Percentiles rank a stretch among this genome's conserved stretches.
phyloP scores from a whole-genome alignment of 2,797 vertebrate genomes.

The Xiphorhynchus erythropygius region DNA sequence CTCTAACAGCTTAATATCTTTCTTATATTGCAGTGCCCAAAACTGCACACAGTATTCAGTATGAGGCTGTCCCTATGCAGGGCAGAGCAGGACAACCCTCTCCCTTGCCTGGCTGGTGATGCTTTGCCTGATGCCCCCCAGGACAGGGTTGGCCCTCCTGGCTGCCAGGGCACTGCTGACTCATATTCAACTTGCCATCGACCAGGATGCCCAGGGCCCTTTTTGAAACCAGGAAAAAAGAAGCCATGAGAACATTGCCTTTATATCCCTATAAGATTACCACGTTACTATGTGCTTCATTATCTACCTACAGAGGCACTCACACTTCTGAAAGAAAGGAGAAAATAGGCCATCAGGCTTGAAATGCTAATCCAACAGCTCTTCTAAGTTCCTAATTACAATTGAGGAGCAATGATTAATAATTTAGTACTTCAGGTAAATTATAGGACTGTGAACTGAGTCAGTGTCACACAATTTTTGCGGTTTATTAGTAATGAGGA shows the following conservation, averaged over 20 bases:
- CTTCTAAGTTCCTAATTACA: neutral
- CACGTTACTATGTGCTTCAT: neutral
- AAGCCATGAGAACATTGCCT: neutral
- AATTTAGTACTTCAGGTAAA: constrained; percentile 10
- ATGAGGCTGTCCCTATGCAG: rapidly evolving
- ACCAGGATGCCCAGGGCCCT: too few species aligned
- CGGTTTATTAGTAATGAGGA: neutral
- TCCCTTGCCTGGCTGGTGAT: rapidly evolving
- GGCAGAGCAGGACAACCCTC: neutral
- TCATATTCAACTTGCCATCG: rapidly evolving
- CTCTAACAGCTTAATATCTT: neutral
- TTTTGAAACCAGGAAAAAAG: rapidly evolving
- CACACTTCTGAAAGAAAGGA: neutral
- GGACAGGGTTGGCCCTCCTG: rapidly evolving
- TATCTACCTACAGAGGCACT: neutral
- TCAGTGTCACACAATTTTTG: neutral
- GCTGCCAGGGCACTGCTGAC: neutral
- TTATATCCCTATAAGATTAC: neutral
- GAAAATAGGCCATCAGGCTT: neutral
- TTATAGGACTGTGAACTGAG: neutral
- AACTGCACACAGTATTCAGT: rapidly evolving
- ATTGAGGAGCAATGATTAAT: neutral
- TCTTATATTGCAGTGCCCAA: neutral
- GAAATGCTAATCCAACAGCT: neutral
- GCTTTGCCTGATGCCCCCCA: neutral